Evolutionary conservation across 2,113 vertebrate species (phyloP).

Genomic region (Cyphomyrus plagiostoma): DNA sequence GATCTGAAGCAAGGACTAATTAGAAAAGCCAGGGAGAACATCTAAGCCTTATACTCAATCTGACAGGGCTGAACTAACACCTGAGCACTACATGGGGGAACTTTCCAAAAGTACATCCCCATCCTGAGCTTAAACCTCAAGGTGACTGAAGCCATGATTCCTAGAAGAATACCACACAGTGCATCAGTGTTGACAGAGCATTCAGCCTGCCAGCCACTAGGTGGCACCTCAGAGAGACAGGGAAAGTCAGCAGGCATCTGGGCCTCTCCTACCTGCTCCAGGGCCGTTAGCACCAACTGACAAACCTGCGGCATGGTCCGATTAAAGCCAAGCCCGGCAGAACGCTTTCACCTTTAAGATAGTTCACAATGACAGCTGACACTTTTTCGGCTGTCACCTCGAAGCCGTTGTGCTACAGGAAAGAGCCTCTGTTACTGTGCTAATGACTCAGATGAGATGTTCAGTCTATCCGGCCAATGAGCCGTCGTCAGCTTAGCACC

Average conservation of each 20-base stretch:
- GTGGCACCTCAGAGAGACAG: neutral
- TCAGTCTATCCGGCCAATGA: conserved; percentile 20
- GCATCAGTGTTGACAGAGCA: neutral
- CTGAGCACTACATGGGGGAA: neutral
- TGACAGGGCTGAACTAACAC: neutral
- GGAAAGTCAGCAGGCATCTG: neutral
- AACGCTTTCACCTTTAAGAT: neutral
- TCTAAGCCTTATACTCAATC: neutral
- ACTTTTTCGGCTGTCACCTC: neutral
- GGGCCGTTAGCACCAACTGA: neutral
- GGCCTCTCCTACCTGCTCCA: neutral
- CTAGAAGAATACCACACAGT: neutral
- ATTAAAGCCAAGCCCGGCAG: neutral
- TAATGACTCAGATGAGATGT: neutral
- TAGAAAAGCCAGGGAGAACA: conserved; percentile 22
- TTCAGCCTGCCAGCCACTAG: neutral
- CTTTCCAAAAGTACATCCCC: neutral
- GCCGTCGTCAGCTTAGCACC: conserved; percentile 10
- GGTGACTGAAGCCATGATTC: neutral
- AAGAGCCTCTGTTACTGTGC: conserved; percentile 26
- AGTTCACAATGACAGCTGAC: neutral
- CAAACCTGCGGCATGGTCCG: too few relatives aligned
- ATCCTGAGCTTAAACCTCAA: neutral
- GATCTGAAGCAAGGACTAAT: conserved; percentile 24
- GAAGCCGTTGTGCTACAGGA: neutral